A percentile compares a stretch with the other conserved stretches of the same genome.
Conservation (phyloP, 2,113 vertebrate genomes). For the Lathamus discolor region DNA sequence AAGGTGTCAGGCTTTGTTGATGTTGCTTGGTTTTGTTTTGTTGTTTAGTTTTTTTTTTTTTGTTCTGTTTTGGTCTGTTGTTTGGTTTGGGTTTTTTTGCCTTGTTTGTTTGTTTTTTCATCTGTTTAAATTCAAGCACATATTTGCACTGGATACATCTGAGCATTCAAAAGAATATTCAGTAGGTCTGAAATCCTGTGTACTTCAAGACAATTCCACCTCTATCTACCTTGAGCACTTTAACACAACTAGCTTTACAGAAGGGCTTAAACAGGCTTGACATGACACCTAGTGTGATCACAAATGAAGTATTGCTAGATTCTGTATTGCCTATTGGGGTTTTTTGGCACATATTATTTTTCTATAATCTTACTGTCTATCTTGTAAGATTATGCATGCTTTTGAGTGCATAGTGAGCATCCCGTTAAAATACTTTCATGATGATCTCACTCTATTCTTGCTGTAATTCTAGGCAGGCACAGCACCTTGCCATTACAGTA, state of each 20-base stretch:
- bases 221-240: neutral
- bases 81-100: neutral
- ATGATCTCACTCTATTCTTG: neutral
- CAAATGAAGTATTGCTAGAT: neutral
- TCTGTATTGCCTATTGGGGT: fast-evolving
- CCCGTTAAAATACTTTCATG: neutral
- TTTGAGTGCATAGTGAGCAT: neutral
- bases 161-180: neutral
- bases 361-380: neutral
- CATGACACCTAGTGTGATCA: neutral
- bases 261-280: neutral
- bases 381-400: neutral
- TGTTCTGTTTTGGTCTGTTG: neutral
- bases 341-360: neutral
- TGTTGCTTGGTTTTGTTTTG: fast-evolving
- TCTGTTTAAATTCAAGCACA: neutral
- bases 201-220: neutral
- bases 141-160: neutral
- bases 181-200: neutral
- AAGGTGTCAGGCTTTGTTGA: neutral
- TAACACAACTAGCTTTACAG: neutral
- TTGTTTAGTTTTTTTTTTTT: too few species aligned
- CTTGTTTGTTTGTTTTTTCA: neutral
- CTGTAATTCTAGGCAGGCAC: neutral
- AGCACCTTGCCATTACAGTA: neutral